A percentile compares a stretch with the other conserved stretches of the same genome.
Conservation (phyloP, 92 coral and sea anemone genomes). For the Umimayanthus chanpuru region DNA sequence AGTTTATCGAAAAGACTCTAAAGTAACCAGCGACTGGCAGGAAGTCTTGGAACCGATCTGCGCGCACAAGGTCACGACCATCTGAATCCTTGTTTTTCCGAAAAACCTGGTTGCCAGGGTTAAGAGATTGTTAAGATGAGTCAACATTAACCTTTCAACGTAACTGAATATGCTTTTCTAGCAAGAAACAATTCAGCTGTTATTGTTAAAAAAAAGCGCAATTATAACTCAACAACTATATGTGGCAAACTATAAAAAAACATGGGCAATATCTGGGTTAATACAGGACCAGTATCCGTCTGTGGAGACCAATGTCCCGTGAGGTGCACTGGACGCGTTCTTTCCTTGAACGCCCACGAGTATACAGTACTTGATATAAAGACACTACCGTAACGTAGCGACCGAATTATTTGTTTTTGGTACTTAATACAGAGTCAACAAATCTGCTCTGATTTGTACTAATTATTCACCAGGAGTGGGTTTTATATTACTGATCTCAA, state of each 20-base stretch:
- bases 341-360: not conserved
- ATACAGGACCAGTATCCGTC: not conserved
- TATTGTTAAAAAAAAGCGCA: slow-evolving; percentile 19
- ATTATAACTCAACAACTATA: slow-evolving; percentile 27
- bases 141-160: slow-evolving; percentile 33
- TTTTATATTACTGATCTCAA: not conserved
- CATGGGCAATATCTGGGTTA: not conserved
- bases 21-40: slow-evolving; percentile 59
- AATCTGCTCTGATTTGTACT: slow-evolving; percentile 8
- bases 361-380: not conserved
- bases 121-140: slow-evolving; percentile 31
- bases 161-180: slow-evolving; percentile 43
- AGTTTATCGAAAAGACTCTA: slow-evolving; percentile 38
- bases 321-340: not conserved
- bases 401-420: slow-evolving; percentile 15
- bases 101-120: too few species aligned
- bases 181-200: slow-evolving; percentile 44
- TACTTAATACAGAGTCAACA: slow-evolving; percentile 24
- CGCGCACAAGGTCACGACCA: slow-evolving; percentile 40
- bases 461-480: not conserved
- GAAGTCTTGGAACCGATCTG: slow-evolving; percentile 57
- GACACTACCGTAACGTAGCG: slow-evolving; percentile 6
- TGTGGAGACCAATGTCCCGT: slow-evolving; percentile 6
- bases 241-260: not conserved
- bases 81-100: too few species aligned